Percentiles rank a stretch among this genome's conserved stretches.
Evolutionary conservation across 2,113 vertebrate species (phyloP).

Genomic region (Axis porcinus): DNA sequence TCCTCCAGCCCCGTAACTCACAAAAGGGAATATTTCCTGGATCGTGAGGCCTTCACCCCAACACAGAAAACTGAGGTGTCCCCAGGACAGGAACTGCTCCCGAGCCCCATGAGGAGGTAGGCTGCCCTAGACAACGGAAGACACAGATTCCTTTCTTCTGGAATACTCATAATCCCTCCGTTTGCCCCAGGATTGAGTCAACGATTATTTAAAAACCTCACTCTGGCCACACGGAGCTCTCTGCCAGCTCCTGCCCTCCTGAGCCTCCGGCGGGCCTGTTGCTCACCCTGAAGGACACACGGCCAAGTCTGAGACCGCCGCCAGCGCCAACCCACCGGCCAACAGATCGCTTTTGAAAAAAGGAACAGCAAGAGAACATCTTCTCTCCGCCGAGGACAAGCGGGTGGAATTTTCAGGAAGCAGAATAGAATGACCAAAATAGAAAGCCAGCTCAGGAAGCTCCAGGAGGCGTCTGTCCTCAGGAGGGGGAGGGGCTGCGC

Average conservation of each 20-base stretch:
- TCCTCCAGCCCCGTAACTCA: neutral
- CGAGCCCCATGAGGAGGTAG: neutral
- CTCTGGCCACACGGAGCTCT: neutral
- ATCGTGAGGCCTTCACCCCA: neutral
- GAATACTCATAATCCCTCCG: neutral
- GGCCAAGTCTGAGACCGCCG: neutral
- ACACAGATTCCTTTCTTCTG: neutral
- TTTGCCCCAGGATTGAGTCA: neutral
- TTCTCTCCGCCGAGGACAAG: neutral
- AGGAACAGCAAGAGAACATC: neutral
- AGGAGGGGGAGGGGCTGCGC: fast-evolving
- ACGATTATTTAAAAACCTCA: neutral
- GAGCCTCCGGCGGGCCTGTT: fast-evolving
- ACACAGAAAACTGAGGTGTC: neutral
- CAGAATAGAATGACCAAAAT: slow-evolving; percentile 44
- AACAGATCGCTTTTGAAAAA: neutral
- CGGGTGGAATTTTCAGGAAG: slow-evolving; percentile 55
- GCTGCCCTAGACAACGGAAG: neutral
- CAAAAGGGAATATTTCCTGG: neutral
- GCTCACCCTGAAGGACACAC: neutral
- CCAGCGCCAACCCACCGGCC: neutral
- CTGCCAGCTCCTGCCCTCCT: fast-evolving
- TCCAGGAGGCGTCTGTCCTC: neutral
- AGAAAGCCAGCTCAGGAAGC: slow-evolving; percentile 47
- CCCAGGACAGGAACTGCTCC: neutral